phyloP scores from a whole-genome alignment of 1,140 invertebrate species.

The Aphelenchoides besseyi region DNA sequence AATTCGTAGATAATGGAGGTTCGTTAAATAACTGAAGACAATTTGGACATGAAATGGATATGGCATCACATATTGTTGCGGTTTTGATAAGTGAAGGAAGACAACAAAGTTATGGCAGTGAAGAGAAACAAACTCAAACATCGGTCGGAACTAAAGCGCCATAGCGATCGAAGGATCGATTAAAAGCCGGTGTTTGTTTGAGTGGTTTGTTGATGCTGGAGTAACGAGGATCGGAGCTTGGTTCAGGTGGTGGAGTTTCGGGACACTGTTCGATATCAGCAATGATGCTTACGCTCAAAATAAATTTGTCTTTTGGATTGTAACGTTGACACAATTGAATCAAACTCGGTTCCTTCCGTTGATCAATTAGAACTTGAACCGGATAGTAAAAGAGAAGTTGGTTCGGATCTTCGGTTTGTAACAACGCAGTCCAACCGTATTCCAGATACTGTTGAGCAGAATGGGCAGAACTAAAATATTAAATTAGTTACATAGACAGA shows the following conservation, averaged over 20 bases:
- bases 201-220: slow-evolving; percentile 31
- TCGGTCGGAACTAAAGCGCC: slow-evolving; percentile 51
- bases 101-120: not conserved
- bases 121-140: slow-evolving; percentile 38
- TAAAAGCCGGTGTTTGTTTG: not conserved
- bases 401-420: slow-evolving; percentile 38
- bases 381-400: slow-evolving; percentile 61
- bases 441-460: slow-evolving; percentile 53
- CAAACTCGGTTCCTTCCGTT: slow-evolving; percentile 72
- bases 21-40: not conserved
- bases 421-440: slow-evolving; percentile 53
- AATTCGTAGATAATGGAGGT: not conserved
- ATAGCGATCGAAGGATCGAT: slow-evolving; percentile 30
- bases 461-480: slow-evolving; percentile 48
- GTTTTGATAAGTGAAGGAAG: not conserved
- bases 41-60: not conserved
- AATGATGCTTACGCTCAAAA: slow-evolving; percentile 58
- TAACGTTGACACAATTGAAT: slow-evolving; percentile 81
- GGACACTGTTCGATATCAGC: slow-evolving; percentile 61
- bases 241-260: slow-evolving; percentile 59
- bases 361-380: slow-evolving; percentile 51
- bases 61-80: not conserved
- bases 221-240: slow-evolving; percentile 18
- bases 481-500: slow-evolving; percentile 64
- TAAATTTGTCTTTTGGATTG: slow-evolving; percentile 73